Base-by-base conservation (phyloP, 64 coral and sea anemone genomes). In the Montipora capricornis region DNA sequence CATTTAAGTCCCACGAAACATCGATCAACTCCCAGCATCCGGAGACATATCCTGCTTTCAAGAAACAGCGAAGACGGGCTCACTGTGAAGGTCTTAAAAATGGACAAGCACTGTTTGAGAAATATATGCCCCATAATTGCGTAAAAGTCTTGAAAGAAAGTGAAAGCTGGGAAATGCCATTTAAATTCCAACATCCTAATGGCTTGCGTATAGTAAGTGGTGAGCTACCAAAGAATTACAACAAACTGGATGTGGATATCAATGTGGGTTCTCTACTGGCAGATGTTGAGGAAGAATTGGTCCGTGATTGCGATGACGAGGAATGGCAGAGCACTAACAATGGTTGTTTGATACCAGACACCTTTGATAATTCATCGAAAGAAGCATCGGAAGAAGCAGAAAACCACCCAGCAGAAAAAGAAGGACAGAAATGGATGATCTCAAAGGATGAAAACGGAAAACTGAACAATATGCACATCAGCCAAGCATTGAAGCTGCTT, bases 381-480 rank as follows among this genome's bases (percentile, higher is more conserved):
- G 77, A 79, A 17, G 10, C 29, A 1, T 37, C 29, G 0, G 11
- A 50, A 9, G 77, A 79, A 17, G 10, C 49, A 17, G 89, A 82
- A 58, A 13, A 44, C 4, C 1, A 79, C 4, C 15, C 26, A 10
- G 79, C 29, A 37, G 29, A 37, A 37, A 37, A 37, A 37, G 1
- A 77, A 81, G 5, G 12, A 5, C 37, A 55, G 5, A 90, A 68
- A 80, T 80, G 77, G 89, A 80, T 64, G 80, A 16, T 90, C 51
- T 90, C 77, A n/a, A 90, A 51, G 20, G n/a, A 80, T 14, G n/a
- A 90, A 14, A 53, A 90, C 66, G 77, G 89, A 68, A 90, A 61
- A 20, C 55, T 80, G 2, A 79, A 7, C 17, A 48, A 80, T 15
- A 68, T 90, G 5, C 57, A 90, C 20, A 90, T 90, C 22, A 60